Base-by-base conservation (phyloP, 2,113 vertebrate genomes). In the Epinephelus lanceolatus region DNA sequence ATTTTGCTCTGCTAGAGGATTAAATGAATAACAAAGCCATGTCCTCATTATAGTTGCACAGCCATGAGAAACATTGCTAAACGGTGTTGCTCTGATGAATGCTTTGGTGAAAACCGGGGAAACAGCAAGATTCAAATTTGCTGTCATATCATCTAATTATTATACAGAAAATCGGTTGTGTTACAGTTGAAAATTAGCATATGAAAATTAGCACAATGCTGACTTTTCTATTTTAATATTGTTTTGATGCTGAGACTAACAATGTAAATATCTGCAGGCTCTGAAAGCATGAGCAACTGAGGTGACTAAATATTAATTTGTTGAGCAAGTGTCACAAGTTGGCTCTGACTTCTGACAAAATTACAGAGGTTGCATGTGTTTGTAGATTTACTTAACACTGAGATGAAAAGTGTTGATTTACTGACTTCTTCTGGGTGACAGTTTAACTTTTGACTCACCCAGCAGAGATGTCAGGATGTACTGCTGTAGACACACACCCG, bases 11-110 rank as follows among this genome's bases (percentile, higher is more conserved):
- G 10, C 57, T 18, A 23, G 27, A 73, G 59, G 37, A 85, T 85
- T 89, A 78, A 80, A 65, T 81, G 30, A 88, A 78, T 70, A 77
- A 60, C 45, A 74, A 78, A 80, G 51, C 19, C 59, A 42, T 45
- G 30, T 72, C 19, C 72, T 83, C 63, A 74, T 83, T 84, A 76
- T 69, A 57, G 69, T 57, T 72, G 52, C 67, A 80, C 49, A 49
- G 66, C 71, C 52, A 57, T 47, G 33, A 70, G 33, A 59, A 67
- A 61, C 33, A 56, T 15, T 56, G 19, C 56, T 21, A 17, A 77
- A 84, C 69, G 67, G 1, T 42, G 53, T 55, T 51, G n/a, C 27
- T 70, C 73, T 71, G 18, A 6, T 78, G n/a, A 83, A 75, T 60
- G 30, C 70, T 71, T 30, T 4, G 6, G 45, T 21, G 14, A 57